phyloP scores from a whole-genome alignment of 2,797 vertebrate genomes.

The Channa striata region DNA sequence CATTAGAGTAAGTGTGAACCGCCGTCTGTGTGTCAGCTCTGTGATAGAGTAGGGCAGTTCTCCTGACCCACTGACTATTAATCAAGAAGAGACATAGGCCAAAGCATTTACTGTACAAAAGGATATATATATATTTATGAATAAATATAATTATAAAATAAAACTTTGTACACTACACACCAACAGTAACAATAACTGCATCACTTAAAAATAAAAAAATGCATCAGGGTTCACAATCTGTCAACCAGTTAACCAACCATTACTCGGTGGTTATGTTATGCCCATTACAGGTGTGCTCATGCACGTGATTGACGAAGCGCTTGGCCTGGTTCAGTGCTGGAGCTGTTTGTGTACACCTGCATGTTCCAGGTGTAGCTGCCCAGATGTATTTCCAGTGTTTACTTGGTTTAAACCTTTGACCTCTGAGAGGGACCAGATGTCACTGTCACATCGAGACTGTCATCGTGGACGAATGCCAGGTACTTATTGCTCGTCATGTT shows the following conservation, averaged over 20 bases:
- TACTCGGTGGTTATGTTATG: background rate
- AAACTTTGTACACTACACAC: background rate
- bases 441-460: background rate
- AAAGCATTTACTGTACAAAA: too few relatives aligned
- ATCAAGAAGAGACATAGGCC: too few relatives aligned
- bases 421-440: background rate
- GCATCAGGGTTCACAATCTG: background rate
- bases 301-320: background rate
- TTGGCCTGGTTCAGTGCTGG: background rate
- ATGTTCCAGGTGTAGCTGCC: background rate
- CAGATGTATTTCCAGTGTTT: background rate
- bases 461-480: background rate
- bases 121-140: too few relatives aligned
- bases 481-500: background rate
- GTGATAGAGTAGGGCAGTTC: too few relatives aligned
- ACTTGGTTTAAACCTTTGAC: too few relatives aligned
- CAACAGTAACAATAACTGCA: background rate
- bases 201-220: background rate
- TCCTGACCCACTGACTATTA: too few relatives aligned
- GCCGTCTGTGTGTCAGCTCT: too few relatives aligned
- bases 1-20: background rate
- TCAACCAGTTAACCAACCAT: background rate
- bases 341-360: background rate
- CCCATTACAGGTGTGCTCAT: background rate
- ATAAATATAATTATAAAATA: background rate